phyloP scores from a whole-genome alignment of 2,113 vertebrate genomes.

The Petrocephalus microphthalmus region DNA sequence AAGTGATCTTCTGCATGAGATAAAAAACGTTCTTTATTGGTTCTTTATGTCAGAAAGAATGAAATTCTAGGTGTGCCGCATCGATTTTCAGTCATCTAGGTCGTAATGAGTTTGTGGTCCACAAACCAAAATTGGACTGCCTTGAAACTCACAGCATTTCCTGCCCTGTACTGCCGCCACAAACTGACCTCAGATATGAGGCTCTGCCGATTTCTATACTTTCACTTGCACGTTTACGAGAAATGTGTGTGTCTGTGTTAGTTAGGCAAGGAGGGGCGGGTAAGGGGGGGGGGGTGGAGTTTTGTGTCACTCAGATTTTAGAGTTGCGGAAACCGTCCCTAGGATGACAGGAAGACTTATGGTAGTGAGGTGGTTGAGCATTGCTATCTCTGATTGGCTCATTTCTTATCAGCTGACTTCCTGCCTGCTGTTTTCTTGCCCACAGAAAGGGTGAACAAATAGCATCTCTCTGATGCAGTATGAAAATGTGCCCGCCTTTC shows the following conservation, averaged over 20 bases:
- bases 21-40: neutral
- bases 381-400: neutral
- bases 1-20: neutral
- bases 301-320: constrained; percentile 5
- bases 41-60: neutral
- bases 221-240: constrained; percentile 44
- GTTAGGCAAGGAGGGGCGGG: neutral
- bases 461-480: neutral
- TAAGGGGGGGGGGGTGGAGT: neutral
- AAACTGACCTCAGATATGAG: neutral
- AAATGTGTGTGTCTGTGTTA: constrained; percentile 27
- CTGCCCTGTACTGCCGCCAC: neutral
- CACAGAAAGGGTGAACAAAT: neutral
- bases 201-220: constrained; percentile 17
- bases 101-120: neutral
- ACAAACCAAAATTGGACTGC: neutral
- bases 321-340: neutral
- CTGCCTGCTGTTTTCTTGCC: neutral
- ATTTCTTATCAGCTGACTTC: constrained; percentile 21
- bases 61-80: neutral
- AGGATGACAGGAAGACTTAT: neutral
- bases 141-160: neutral
- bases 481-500: neutral
- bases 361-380: neutral
- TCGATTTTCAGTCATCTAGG: neutral